Percentiles rank a stretch among this genome's conserved stretches.
phyloP scores from a whole-genome alignment of 2,113 vertebrate species.

The Piaya cayana region DNA sequence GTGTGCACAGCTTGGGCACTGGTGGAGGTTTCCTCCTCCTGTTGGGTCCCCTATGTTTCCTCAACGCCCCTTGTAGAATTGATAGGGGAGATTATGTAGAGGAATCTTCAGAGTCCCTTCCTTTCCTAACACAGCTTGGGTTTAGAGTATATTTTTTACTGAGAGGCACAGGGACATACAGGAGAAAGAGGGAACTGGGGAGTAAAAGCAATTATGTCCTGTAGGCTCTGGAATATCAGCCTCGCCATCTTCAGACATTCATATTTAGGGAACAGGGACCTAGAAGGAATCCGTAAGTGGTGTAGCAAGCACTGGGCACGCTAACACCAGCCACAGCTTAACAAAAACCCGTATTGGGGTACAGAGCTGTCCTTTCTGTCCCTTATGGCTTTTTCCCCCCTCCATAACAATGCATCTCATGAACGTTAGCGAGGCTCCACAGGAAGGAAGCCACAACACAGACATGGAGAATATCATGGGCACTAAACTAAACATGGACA shows the following conservation, averaged over 20 bases:
- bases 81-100: background rate
- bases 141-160: background rate
- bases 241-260: background rate
- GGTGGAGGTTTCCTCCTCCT: background rate
- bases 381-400: rapidly evolving
- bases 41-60: background rate
- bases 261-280: background rate
- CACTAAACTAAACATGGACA: background rate
- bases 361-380: background rate
- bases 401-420: background rate
- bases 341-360: background rate
- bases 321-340: background rate
- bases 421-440: background rate
- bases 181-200: background rate
- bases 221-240: background rate
- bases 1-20: background rate
- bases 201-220: background rate
- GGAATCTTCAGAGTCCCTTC: background rate
- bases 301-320: background rate
- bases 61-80: background rate
- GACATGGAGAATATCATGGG: background rate
- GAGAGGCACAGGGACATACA: background rate
- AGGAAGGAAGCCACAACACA: background rate
- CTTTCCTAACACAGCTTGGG: background rate
- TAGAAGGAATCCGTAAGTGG: background rate